Conservation (phyloP, 2,888 invertebrate genomes). For the Candidula unifasciata region DNA sequence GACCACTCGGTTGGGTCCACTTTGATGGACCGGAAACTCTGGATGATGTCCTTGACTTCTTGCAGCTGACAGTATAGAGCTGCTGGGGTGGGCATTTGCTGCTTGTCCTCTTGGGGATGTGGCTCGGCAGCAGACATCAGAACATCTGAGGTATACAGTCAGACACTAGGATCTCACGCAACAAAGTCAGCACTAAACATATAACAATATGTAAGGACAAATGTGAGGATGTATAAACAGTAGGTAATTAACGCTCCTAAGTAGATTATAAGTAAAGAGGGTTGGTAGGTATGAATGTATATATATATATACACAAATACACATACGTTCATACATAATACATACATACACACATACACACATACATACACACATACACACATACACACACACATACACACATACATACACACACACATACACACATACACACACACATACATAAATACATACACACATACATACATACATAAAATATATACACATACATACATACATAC, state of each 20-base stretch:
- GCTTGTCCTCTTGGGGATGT: not conserved
- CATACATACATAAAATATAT: too few relatives aligned
- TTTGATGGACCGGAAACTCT: slow-evolving; percentile 17
- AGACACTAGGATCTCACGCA: too few relatives aligned
- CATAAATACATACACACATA: too few relatives aligned
- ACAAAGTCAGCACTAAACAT: too few relatives aligned
- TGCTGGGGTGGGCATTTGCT: not conserved
- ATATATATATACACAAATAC: not conserved
- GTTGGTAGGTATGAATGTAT: not conserved
- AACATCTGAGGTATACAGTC: not conserved
- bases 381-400: not conserved
- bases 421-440: not conserved
- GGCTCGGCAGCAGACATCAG: slow-evolving; percentile 21
- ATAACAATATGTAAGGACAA: too few relatives aligned
- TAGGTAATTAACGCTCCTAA: too few relatives aligned
- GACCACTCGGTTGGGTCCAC: slow-evolving; percentile 43
- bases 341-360: too few relatives aligned
- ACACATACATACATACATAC: too few relatives aligned
- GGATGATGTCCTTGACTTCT: slow-evolving; percentile 37
- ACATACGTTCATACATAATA: too few relatives aligned
- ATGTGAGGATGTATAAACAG: too few relatives aligned
- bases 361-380: not conserved
- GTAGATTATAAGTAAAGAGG: not conserved
- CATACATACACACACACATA: not conserved
- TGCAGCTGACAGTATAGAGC: slow-evolving; percentile 26